These are phyloP conservation scores for Drepanosiphum platanoidis DNA, from an alignment of 2,888 invertebrate genomes.

Conservation along the genomic window DNA sequence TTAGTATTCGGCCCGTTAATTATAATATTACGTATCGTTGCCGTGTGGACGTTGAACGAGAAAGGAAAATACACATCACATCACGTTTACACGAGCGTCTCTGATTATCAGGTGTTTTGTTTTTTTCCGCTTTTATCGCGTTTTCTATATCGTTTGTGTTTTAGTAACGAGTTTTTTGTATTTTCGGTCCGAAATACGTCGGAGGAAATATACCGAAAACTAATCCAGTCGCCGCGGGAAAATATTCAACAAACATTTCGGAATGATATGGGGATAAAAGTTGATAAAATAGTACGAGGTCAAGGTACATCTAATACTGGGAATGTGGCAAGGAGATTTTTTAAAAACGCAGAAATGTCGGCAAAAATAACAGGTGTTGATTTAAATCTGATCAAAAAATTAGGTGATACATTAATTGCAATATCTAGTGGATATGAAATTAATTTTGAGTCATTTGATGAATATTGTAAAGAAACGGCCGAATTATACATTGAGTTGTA, in stretches of 20 bases:
- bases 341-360: slow-evolving; percentile 21
- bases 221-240: background rate
- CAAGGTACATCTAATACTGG: slow-evolving; percentile 27
- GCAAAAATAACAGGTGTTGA: slow-evolving; percentile 18
- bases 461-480: slow-evolving; percentile 10
- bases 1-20: no score
- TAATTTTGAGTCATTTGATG: slow-evolving; percentile 1
- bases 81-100: no score
- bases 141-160: no score
- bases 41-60: no score
- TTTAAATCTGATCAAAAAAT: slow-evolving; percentile 20
- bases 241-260: slow-evolving; percentile 15
- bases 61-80: no score
- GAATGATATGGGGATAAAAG: slow-evolving; percentile 29
- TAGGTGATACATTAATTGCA: slow-evolving; percentile 30
- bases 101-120: no score
- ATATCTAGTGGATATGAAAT: slow-evolving; percentile 37
- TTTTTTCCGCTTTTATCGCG: no score
- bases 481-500: slow-evolving; percentile 17
- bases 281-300: slow-evolving; percentile 26
- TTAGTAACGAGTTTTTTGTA: no score
- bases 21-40: no score
- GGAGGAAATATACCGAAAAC: no score
- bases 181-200: no score
- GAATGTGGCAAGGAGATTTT: slow-evolving; percentile 29